Conservation (phyloP, 2,888 invertebrate species). For the Cristatella mucedo region DNA sequence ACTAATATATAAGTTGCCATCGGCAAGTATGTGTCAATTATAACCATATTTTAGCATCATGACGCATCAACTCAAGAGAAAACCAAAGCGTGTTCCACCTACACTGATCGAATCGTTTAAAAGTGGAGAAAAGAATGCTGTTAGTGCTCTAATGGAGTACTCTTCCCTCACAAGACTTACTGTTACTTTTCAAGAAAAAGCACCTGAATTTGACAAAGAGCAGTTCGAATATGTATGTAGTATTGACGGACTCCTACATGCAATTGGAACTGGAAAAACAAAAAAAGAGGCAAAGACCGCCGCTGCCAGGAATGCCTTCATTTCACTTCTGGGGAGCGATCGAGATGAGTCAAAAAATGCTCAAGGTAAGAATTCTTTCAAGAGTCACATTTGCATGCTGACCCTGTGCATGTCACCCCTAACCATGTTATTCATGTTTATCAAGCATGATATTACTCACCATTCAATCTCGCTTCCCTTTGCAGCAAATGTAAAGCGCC, state of each 20-base stretch:
- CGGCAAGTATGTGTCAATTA: too few relatives aligned
- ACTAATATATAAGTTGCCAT: too few relatives aligned
- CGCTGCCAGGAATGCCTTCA: constrained; percentile 25
- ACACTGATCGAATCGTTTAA: constrained; percentile 20
- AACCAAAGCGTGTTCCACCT: constrained; percentile 16
- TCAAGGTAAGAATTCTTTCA: constrained; percentile 13
- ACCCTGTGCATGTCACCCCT: too few relatives aligned
- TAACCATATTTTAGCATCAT: too few relatives aligned
- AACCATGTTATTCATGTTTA: too few relatives aligned
- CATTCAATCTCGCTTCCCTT: too few relatives aligned
- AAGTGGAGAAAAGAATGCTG: constrained; percentile 23
- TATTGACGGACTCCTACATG: background rate
- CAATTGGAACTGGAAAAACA: constrained; percentile 17
- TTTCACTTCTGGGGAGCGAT: constrained; percentile 20
- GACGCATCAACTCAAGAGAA: too few relatives aligned
- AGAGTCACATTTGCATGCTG: constrained; percentile 10
- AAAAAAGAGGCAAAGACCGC: constrained; percentile 33
- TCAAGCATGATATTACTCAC: too few relatives aligned
- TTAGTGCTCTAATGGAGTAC: constrained; percentile 25
- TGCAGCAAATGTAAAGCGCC: too few relatives aligned
- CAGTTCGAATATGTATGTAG: background rate
- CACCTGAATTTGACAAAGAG: constrained; percentile 12
- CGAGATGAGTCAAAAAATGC: constrained; percentile 15
- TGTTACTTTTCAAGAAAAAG: constrained; percentile 19
- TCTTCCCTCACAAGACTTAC: constrained; percentile 16